Conservation (phyloP, 2,113 vertebrate species). For the Aspiorhynchus laticeps region DNA sequence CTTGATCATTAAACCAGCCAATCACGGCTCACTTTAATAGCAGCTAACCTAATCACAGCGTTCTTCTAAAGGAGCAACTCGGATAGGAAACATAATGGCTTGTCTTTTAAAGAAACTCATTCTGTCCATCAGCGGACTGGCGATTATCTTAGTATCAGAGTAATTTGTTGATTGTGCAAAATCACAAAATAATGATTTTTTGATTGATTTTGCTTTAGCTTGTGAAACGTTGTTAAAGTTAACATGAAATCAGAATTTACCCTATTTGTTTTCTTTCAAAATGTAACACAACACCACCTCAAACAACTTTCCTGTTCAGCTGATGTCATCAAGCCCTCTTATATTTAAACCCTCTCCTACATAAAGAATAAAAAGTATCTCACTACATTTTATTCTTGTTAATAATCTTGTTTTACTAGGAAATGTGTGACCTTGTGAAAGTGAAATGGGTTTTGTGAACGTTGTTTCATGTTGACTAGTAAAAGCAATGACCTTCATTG, state of each 20-base stretch:
- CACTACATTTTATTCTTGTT: not conserved
- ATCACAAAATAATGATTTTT: not conserved
- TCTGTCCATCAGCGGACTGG: not conserved
- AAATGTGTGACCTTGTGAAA: not conserved
- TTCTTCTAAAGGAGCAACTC: not conserved
- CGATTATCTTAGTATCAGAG: not conserved
- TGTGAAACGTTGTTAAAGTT: not conserved
- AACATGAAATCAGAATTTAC: not conserved
- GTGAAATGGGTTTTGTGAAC: not conserved
- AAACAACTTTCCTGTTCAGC: not conserved
- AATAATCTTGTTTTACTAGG: not conserved
- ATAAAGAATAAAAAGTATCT: too few species aligned
- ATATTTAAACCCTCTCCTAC: not conserved
- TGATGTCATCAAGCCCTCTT: not conserved
- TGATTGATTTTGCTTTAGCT: not conserved
- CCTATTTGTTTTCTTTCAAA: not conserved
- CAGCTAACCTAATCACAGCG: not conserved
- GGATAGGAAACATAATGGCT: not conserved
- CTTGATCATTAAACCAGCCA: slow-evolving; percentile 6
- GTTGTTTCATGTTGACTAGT: not conserved
- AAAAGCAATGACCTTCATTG: not conserved
- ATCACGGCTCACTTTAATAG: not conserved
- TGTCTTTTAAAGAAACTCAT: slow-evolving; percentile 11
- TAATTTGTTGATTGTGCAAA: not conserved
- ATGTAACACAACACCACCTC: not conserved